These are phyloP conservation scores for Amphiprion percula DNA, from an alignment of 2,113 vertebrate species.

Conservation along the genomic window DNA sequence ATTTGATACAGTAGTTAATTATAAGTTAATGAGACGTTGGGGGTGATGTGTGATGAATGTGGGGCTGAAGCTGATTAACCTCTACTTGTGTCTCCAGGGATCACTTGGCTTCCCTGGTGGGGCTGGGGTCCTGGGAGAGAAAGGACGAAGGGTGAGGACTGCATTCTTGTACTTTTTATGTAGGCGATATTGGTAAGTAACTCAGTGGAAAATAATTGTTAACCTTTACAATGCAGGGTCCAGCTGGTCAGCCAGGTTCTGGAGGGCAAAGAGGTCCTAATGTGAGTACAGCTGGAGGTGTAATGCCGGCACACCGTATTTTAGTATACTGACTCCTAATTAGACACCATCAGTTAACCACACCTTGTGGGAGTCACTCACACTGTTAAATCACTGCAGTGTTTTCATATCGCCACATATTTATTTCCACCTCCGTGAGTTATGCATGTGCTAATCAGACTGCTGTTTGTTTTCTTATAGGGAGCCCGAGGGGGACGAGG, in stretches of 20 bases:
- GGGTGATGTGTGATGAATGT: slow-evolving; percentile 75
- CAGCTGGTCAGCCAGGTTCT: slow-evolving; percentile 87
- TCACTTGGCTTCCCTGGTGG: slow-evolving; percentile 88
- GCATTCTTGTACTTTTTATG: background rate
- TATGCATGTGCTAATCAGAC: slow-evolving; percentile 54
- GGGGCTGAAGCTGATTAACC: slow-evolving; percentile 77
- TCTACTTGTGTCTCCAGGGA: slow-evolving; percentile 85
- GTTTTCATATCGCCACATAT: slow-evolving; percentile 43
- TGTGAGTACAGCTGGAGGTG: slow-evolving; percentile 80
- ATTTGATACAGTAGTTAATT: slow-evolving; percentile 83
- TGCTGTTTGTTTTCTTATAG: slow-evolving; percentile 74
- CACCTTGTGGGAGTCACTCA: slow-evolving; percentile 22
- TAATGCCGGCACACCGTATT: background rate
- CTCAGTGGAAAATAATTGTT: slow-evolving; percentile 22
- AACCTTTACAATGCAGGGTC: slow-evolving; percentile 84
- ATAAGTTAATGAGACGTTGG: slow-evolving; percentile 78
- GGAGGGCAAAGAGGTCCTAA: slow-evolving; percentile 89
- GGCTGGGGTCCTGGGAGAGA: slow-evolving; percentile 88
- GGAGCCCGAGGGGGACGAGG: slow-evolving; percentile 89
- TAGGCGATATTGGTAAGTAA: background rate
- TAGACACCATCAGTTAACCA: slow-evolving; percentile 25
- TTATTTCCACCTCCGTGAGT: slow-evolving; percentile 40
- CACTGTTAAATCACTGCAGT: slow-evolving; percentile 21
- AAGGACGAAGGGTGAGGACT: slow-evolving; percentile 92
- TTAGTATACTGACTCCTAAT: slow-evolving; percentile 20